phyloP scores from a whole-genome alignment of 2,888 invertebrate genomes.

The Chrysotoxum bicinctum region DNA sequence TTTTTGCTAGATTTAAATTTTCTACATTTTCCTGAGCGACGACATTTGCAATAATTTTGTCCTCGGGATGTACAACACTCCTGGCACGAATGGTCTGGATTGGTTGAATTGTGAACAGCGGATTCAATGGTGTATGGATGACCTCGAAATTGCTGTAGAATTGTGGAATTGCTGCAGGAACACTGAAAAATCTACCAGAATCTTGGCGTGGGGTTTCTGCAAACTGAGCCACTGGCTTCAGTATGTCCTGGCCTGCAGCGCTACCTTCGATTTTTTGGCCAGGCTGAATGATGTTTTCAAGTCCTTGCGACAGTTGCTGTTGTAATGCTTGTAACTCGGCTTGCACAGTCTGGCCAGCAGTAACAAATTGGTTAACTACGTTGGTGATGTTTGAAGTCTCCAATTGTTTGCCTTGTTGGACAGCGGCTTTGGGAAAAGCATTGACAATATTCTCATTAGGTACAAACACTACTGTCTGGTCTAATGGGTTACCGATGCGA shows the following conservation, averaged over 20 bases:
- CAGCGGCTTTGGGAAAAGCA: constrained; percentile 38
- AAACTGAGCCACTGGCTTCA: constrained; percentile 80
- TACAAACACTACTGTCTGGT: constrained; percentile 79
- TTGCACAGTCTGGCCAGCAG: constrained; percentile 55
- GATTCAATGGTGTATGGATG: constrained; percentile 71
- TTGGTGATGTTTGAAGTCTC: constrained; percentile 55
- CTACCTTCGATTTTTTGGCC: constrained; percentile 65
- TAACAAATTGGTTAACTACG: constrained; percentile 57
- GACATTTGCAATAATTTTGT: constrained; percentile 13
- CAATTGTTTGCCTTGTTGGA: constrained; percentile 42
- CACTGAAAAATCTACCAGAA: constrained; percentile 41
- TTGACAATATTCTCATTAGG: constrained; percentile 76
- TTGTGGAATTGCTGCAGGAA: constrained; percentile 81
- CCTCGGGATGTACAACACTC: constrained; percentile 61
- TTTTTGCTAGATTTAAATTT: neutral
- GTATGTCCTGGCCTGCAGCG: neutral
- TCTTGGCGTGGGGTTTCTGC: constrained; percentile 83
- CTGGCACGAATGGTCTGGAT: constrained; percentile 72
- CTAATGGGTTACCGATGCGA: constrained; percentile 78
- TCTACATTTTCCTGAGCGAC: neutral
- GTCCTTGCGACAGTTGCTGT: constrained; percentile 52
- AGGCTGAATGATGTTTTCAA: constrained; percentile 55
- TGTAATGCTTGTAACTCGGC: constrained; percentile 56
- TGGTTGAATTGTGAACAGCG: constrained; percentile 73
- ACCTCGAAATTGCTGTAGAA: constrained; percentile 78